Conservation (phyloP, 2,888 invertebrate genomes). For the Leucophenga maculata region DNA sequence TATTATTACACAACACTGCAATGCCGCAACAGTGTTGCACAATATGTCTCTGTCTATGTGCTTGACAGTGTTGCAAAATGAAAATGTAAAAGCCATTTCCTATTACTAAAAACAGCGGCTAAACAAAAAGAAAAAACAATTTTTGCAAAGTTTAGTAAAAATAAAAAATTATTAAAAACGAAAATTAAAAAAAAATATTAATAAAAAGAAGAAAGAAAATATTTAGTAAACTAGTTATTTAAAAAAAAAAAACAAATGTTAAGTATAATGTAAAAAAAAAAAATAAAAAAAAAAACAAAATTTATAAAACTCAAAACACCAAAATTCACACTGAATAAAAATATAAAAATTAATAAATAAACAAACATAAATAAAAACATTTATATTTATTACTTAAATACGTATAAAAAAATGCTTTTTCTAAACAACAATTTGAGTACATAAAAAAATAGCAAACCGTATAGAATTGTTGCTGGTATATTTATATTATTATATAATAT, state of each 20-base stretch:
- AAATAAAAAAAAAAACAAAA: slow-evolving; percentile 23
- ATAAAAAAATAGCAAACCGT: slow-evolving; percentile 19
- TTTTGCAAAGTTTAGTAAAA: slow-evolving; percentile 27
- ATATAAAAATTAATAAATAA: slow-evolving; percentile 29
- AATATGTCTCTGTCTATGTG: not conserved
- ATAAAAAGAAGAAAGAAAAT: slow-evolving; percentile 32
- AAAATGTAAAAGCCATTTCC: slow-evolving; percentile 18
- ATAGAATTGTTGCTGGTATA: slow-evolving; percentile 60
- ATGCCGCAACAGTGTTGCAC: not conserved
- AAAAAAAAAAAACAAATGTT: slow-evolving; percentile 33
- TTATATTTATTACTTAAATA: slow-evolving; percentile 66
- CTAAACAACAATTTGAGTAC: slow-evolving; percentile 44
- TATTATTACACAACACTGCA: slow-evolving; percentile 38
- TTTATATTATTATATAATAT: slow-evolving; percentile 58
- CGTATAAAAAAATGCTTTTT: slow-evolving; percentile 56
- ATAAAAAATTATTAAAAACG: slow-evolving; percentile 23
- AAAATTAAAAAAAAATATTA: slow-evolving; percentile 38
- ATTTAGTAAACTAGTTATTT: slow-evolving; percentile 45
- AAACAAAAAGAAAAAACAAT: slow-evolving; percentile 23
- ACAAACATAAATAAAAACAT: slow-evolving; percentile 33
- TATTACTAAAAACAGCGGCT: slow-evolving; percentile 17
- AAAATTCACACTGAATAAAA: slow-evolving; percentile 63
- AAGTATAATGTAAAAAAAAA: slow-evolving; percentile 38
- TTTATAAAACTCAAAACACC: slow-evolving; percentile 50
- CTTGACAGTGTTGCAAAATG: slow-evolving; percentile 39